Evolutionary conservation across 23 tunicate genomes (phyloP), one percentile per base, ranked within the genome.

Genomic region (Corella eumyota): DNA sequence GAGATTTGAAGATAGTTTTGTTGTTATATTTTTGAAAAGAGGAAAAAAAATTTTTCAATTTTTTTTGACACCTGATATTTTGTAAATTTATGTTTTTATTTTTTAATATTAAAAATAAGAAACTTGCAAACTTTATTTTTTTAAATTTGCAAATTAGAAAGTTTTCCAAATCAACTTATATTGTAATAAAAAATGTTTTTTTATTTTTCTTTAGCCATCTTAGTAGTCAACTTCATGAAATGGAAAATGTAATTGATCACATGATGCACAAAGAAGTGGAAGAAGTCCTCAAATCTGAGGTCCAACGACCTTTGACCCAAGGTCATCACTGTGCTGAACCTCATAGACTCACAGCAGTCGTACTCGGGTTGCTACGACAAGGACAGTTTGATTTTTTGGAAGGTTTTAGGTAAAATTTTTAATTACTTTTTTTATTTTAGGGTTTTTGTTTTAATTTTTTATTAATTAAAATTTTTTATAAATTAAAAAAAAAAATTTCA

Each of bases 211-310:
- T 19, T 60, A 78, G 95, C 23, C 95, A 85, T 70, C 56, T 85
- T 15, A 70, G 95, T 31, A 45, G 79, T 25, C 95, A 85, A 56
- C 64, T 85, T 61, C 52, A 64, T 20, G 95, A 85, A 67, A 85
- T 85, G 83, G 95, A 85, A 52, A 60, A 69, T 23, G 95, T 76
- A 37, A 85, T 85, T 38, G 78, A 78, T 24, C 84, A 76, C 25
- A 85, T 85, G 95, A 85, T 85, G 95, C 50, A 67, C 25, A 72
- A 85, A 56, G 95, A 85, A 45, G 58, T 85, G 57, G 76, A 66
- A 2, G 62, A 70, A 36, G 70, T 78, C 52, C 61, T 85, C 37
- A 34, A 45, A 1, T 25, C 40, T 56, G 95, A 85, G 34, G 56
- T 85, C 19, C 74, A 85, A 13, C 67, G 84, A 45, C 68, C 83